Evolutionary conservation across 2,113 vertebrate genomes (phyloP), one percentile per base, ranked within the genome.

Genomic region (Emberiza fucata): DNA sequence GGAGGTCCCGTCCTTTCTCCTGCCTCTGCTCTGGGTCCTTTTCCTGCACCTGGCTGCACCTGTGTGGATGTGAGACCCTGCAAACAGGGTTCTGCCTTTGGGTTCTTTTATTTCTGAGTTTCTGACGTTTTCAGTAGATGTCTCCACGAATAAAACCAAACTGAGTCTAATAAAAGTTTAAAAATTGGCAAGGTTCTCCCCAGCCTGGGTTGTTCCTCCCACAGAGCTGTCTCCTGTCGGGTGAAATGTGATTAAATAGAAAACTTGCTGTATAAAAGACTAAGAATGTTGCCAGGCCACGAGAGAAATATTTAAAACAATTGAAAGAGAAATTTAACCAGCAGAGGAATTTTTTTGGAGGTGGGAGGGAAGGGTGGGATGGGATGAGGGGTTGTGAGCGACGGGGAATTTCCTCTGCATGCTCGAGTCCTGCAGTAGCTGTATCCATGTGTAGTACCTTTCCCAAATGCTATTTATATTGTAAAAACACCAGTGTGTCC

Each of bases 391-490:
- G 79, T 12, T 61, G 72, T 50, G 82, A 89, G 75, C 11, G 5
- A 44, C 2, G 78, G 65, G 93, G 85, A 80, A 14, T 79, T 66
- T 89, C 95, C 95, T 96, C 97, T 96, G 97, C 96, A 92, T 90
- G 96, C 80, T 69, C 4, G 33, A 72, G 69, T 77, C 91, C 94
- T 92, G 86, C 84, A 69, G 4, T 64, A 72, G 81, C 94, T 96
- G 93, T 92, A 25, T 48, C 80, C 95, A 79, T 78, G 31, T 91
- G 90, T 95, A 81, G 84, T 75, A 87, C 90, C 92, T 92, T 80
- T 44, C 4, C 1, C 50, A 97, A 97, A 85, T 71, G 31, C 88
- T 97, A 90, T 97, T 97, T 95, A 93, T 97, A 91, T 86, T 98
- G 97, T 97, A 94, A 95, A 97, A 96, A 87, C 65, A 61, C 29